Evolutionary conservation across 1,140 invertebrate genomes (phyloP), one percentile per base, ranked within the genome.

Genomic region (Bacillus rossius): DNA sequence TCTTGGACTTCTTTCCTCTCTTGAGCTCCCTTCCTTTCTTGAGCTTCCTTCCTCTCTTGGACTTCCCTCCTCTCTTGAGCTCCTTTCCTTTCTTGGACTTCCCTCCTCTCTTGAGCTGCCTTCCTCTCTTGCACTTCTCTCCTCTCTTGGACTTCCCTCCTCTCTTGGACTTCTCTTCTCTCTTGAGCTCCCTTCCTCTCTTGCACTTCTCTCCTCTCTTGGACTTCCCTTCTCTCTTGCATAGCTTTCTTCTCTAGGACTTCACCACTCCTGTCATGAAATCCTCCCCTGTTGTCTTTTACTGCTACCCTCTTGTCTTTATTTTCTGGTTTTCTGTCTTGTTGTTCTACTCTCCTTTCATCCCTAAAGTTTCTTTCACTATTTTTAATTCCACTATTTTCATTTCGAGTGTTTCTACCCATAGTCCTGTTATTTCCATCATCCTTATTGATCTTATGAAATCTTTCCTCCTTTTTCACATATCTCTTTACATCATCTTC

Each of bases 231-330:
- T 61, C 68, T 7, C 10, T 34, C 29, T 34, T 34, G 29, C 29
- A 34, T 10, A 7, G 4, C 29, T 34, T 10, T 34, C 29, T 10
- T 4, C 10, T 34, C 29, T 10, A 7, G 29, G 10, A 10, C 29
- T 34, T 34, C 5, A 34, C 66, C 45, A 37, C 20, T 62, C 60
- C 75, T 75, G 56, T 67, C 67, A 42, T 22, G 62, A 73, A 69
- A 59, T 8, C 54, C 59, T 56, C 70, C 69, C 57, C 73, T 71
- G 13, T 67, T 71, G 3, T 67, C 61, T 75, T 69, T 50, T 73
- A 72, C n/a, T 49, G 78, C 70, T 69, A 82, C 7, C n/a, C 29
- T 16, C 23, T 17, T 26, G 4, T 34, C 29, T 34, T 34, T 34
- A 34, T 7, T 34, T 34, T 34, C 10, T 34, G 29, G 5, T 34